These are phyloP conservation scores for Lepus americanus DNA, from an alignment of 2,113 vertebrate species.

Conservation along the genomic window DNA sequence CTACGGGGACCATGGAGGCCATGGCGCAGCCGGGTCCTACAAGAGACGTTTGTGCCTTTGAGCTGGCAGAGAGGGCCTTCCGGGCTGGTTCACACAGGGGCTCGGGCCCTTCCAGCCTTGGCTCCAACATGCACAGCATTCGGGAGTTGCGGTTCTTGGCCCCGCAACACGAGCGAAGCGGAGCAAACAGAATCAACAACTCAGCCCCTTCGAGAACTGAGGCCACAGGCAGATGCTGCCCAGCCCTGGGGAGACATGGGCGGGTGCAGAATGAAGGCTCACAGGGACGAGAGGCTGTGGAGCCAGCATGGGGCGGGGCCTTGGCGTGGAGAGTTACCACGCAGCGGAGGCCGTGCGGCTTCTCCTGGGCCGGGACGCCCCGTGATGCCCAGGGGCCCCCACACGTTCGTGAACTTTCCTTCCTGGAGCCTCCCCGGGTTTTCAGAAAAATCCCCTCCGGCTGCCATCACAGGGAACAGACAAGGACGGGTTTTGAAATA, in stretches of 20 bases:
- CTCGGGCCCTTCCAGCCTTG: background rate
- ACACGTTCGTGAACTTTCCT: background rate
- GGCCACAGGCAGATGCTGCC: background rate
- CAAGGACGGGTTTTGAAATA: background rate
- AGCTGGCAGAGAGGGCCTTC: slow-evolving; percentile 17
- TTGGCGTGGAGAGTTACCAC: too few species aligned
- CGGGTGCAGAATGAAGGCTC: background rate
- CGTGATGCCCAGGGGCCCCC: background rate
- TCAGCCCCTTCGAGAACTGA: background rate
- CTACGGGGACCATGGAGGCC: background rate
- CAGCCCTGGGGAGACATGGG: background rate
- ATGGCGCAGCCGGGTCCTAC: background rate
- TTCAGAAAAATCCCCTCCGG: background rate
- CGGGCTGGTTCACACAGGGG: background rate
- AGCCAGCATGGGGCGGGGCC: background rate
- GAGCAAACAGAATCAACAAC: background rate
- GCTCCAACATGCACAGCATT: background rate
- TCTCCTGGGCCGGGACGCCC: background rate
- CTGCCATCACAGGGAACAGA: background rate
- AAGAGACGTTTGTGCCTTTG: slow-evolving; percentile 53
- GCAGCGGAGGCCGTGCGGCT: background rate
- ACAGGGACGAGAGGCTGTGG: background rate
- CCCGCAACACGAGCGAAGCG: too few species aligned
- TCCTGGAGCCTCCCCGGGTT: too few species aligned
- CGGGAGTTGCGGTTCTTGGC: background rate